phyloP scores from a whole-genome alignment of 2,797 vertebrate species.

The Pagetopsis macropterus region DNA sequence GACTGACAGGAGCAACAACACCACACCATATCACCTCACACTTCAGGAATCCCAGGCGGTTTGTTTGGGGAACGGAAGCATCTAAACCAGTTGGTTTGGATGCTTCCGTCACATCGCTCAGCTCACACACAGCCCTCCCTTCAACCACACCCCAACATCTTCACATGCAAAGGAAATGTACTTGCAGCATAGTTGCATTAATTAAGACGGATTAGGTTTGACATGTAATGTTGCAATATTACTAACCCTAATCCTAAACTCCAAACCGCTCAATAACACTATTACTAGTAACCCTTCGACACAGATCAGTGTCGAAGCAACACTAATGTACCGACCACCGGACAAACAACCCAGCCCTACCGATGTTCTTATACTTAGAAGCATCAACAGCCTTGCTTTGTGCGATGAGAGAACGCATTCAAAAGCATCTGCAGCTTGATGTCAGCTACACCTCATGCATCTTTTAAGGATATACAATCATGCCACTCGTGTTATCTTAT shows the following conservation, averaged over 20 bases:
- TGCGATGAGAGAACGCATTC: neutral
- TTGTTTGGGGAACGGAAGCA: slow-evolving; percentile 51
- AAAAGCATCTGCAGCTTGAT: neutral
- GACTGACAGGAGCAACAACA: slow-evolving; percentile 26
- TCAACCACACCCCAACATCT: slow-evolving; percentile 56
- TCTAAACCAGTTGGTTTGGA: slow-evolving; percentile 78
- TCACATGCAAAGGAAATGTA: slow-evolving; percentile 2
- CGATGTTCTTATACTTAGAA: neutral
- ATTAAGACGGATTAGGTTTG: neutral
- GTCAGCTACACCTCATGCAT: neutral
- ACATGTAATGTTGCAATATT: too few relatives aligned
- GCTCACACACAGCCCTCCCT: neutral
- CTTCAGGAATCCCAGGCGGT: slow-evolving; percentile 70
- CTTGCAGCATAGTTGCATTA: neutral
- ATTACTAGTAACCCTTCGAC: neutral
- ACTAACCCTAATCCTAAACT: neutral
- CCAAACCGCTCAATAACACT: neutral
- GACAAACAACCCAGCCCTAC: neutral
- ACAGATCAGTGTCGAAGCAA: neutral
- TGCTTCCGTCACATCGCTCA: slow-evolving; percentile 47
- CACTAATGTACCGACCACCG: neutral
- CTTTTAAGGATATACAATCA: neutral
- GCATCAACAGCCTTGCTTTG: too few relatives aligned
- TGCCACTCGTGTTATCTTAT: neutral
- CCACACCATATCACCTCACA: slow-evolving; percentile 42